Evolutionary conservation across 2,797 vertebrate species (phyloP).

Genomic region (Lutjanus campechanus): DNA sequence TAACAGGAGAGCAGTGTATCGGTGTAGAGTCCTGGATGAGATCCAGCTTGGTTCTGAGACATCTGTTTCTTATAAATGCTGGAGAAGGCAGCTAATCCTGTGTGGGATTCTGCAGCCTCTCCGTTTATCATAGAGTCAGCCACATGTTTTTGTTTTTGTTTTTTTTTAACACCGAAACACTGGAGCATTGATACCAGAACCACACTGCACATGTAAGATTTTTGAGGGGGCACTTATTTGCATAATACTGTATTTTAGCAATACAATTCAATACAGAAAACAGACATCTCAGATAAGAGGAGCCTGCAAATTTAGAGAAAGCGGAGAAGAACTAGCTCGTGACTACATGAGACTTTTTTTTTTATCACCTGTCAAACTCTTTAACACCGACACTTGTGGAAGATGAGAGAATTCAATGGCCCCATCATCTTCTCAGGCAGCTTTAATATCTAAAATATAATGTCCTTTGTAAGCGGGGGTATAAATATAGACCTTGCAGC

Average conservation of each 20-base stretch:
- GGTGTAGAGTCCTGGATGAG: constrained; percentile 29
- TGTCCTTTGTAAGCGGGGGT: too few species aligned
- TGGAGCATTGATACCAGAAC: constrained; percentile 7
- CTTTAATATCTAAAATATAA: constrained; percentile 8
- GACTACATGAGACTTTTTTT: background rate
- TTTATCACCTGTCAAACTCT: constrained; percentile 5
- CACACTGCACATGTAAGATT: background rate
- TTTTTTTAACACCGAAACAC: constrained; percentile 13
- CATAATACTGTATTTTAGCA: constrained; percentile 7
- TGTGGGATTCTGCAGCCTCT: constrained; percentile 51
- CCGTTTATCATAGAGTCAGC: constrained; percentile 23
- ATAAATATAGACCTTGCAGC: too few species aligned
- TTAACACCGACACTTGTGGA: constrained; percentile 12
- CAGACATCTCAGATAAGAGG: constrained; percentile 14
- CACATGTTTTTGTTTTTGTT: constrained; percentile 1
- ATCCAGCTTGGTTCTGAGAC: constrained; percentile 45
- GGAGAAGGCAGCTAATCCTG: constrained; percentile 42
- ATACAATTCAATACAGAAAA: constrained; percentile 10
- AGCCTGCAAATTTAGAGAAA: background rate
- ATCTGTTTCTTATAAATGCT: constrained; percentile 56
- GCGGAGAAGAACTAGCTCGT: background rate
- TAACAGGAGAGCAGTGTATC: constrained; percentile 31
- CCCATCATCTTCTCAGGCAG: background rate
- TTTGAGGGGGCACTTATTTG: constrained; percentile 15
- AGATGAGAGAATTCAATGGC: background rate